Evolutionary conservation across 2,888 invertebrate species (phyloP).

Genomic region (Epinotia brunnichana): DNA sequence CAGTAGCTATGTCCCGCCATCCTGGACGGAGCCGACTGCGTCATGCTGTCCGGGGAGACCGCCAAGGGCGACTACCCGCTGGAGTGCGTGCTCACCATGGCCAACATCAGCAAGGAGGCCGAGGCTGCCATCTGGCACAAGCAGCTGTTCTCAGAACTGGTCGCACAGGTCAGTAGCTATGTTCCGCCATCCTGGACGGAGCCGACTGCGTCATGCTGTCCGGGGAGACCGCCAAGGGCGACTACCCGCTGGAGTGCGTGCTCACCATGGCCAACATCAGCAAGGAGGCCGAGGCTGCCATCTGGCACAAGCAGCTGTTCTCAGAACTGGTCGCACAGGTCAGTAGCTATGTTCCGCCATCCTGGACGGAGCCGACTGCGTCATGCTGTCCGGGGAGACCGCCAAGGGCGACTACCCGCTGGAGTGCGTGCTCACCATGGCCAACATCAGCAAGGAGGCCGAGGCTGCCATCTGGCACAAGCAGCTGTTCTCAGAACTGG

Average conservation of each 20-base stretch:
- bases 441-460: conserved; percentile 97
- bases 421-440: conserved; percentile 95
- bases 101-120: conserved; percentile 97
- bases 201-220: conserved; percentile 99
- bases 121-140: conserved; percentile 98
- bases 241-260: conserved; percentile 96
- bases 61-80: conserved; percentile 98
- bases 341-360: conserved; percentile 12
- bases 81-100: conserved; percentile 95
- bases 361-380: conserved; percentile 97
- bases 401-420: conserved; percentile 98
- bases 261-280: conserved; percentile 96
- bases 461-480: conserved; percentile 98
- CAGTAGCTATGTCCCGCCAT: conserved; percentile 5
- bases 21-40: conserved; percentile 97
- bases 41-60: conserved; percentile 99
- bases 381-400: conserved; percentile 99
- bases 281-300: conserved; percentile 97
- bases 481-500: conserved; percentile 93
- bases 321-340: conserved; percentile 87
- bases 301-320: conserved; percentile 96
- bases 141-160: conserved; percentile 93
- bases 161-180: conserved; percentile 69
- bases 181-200: too few species aligned
- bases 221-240: conserved; percentile 99